Conservation (phyloP, 2,888 invertebrate species). For the Erebia aethiops region DNA sequence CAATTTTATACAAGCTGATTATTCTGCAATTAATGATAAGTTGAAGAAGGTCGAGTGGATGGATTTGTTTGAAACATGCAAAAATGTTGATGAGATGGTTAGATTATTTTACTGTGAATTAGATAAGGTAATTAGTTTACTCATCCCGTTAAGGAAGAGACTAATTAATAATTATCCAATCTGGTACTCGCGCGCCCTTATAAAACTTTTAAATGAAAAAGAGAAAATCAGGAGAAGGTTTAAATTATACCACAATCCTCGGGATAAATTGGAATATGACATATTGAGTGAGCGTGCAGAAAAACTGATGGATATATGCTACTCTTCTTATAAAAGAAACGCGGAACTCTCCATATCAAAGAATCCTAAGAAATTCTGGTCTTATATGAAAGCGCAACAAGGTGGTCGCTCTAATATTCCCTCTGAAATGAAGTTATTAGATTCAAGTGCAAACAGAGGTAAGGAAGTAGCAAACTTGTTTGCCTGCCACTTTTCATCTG, state of each 20-base stretch:
- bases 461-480: constrained; percentile 1
- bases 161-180: too few relatives aligned
- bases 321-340: background rate
- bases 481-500: background rate
- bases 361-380: constrained; percentile 4
- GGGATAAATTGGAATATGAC: constrained; percentile 7
- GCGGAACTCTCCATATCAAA: background rate
- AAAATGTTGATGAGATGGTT: background rate
- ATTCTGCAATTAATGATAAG: background rate
- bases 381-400: constrained; percentile 1
- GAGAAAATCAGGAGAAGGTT: constrained; percentile 11
- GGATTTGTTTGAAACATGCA: background rate
- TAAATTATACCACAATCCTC: constrained; percentile 15
- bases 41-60: background rate
- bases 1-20: background rate
- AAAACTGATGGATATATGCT: background rate
- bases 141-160: too few relatives aligned
- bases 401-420: background rate
- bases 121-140: constrained; percentile 6
- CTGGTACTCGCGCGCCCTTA: too few relatives aligned
- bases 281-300: constrained; percentile 1
- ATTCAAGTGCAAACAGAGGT: background rate
- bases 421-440: background rate
- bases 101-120: background rate
- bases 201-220: constrained; percentile 7